phyloP scores from a whole-genome alignment of 2,113 vertebrate genomes.

The Lepisosteus oculatus region DNA sequence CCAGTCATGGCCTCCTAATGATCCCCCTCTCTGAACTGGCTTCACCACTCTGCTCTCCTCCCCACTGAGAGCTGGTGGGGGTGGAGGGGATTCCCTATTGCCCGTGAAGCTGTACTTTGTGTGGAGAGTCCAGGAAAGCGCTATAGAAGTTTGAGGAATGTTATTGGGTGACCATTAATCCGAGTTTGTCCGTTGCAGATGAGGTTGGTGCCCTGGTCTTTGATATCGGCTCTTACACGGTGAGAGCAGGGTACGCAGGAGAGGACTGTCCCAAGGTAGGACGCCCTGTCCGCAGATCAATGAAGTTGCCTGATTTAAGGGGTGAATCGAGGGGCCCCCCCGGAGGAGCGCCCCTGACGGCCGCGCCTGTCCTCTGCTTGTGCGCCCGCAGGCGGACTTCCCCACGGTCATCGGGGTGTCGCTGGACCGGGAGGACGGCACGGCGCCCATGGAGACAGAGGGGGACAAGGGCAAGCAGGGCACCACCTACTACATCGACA shows the following conservation, averaged over 20 bases:
- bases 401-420: conserved; percentile 94
- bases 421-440: conserved; percentile 90
- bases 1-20: too few relatives aligned
- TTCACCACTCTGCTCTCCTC: too few relatives aligned
- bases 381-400: conserved; percentile 84
- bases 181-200: conserved; percentile 65
- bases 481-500: conserved; percentile 93
- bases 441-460: conserved; percentile 91
- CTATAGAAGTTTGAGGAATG: too few relatives aligned
- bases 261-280: conserved; percentile 97
- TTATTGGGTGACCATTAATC: too few relatives aligned
- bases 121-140: too few relatives aligned
- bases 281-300: background rate
- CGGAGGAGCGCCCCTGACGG: conserved; percentile 35
- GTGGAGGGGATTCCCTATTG: too few relatives aligned
- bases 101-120: too few relatives aligned
- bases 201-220: conserved; percentile 97
- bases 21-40: too few relatives aligned
- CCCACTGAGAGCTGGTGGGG: too few relatives aligned
- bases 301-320: conserved; percentile 26
- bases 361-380: background rate
- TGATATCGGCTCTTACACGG: conserved; percentile 95
- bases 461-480: conserved; percentile 92
- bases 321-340: conserved; percentile 42
- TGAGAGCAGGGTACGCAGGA: conserved; percentile 95